These are phyloP conservation scores for Thamnaconus septentrionalis DNA, from an alignment of 2,113 vertebrate species.

Conservation along the genomic window DNA sequence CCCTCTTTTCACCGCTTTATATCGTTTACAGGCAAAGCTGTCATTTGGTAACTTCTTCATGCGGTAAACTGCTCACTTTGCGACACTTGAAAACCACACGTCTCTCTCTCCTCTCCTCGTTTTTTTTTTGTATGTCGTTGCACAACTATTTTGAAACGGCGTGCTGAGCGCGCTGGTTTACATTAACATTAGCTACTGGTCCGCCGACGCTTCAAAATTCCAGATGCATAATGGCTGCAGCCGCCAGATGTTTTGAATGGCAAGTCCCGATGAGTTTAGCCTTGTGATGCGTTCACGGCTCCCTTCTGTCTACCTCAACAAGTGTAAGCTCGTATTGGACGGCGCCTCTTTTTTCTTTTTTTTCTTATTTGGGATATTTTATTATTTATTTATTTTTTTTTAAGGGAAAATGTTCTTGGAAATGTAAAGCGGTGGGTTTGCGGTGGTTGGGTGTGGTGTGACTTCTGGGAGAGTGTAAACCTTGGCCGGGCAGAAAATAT, in stretches of 20 bases:
- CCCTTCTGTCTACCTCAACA: constrained; percentile 36
- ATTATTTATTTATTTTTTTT: no score
- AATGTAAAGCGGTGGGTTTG: constrained; percentile 59
- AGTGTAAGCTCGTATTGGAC: constrained; percentile 24
- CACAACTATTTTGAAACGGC: constrained; percentile 63
- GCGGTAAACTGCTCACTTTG: constrained; percentile 52
- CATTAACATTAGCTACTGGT: constrained; percentile 55
- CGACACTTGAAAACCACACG: constrained; percentile 58
- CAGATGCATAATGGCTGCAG: constrained; percentile 68
- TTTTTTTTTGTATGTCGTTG: constrained; percentile 27
- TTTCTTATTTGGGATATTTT: no score
- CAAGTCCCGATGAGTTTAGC: constrained; percentile 46
- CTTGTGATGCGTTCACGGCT: constrained; percentile 18
- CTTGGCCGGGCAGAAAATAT: constrained; percentile 53
- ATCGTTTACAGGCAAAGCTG: constrained; percentile 38
- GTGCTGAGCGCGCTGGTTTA: constrained; percentile 41
- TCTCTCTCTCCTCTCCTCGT: constrained; percentile 1
- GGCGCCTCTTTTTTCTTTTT: constrained; percentile 15
- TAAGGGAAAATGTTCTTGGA: constrained; percentile 21
- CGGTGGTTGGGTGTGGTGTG: constrained; percentile 71
- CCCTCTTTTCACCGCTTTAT: no score
- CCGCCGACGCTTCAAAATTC: constrained; percentile 53
- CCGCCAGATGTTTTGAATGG: constrained; percentile 70
- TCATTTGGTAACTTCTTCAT: constrained; percentile 54
- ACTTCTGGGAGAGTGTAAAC: constrained; percentile 59